Base-by-base conservation (phyloP, 37 sponge, comb jelly and placozoan species). In the Beroe forskalii region DNA sequence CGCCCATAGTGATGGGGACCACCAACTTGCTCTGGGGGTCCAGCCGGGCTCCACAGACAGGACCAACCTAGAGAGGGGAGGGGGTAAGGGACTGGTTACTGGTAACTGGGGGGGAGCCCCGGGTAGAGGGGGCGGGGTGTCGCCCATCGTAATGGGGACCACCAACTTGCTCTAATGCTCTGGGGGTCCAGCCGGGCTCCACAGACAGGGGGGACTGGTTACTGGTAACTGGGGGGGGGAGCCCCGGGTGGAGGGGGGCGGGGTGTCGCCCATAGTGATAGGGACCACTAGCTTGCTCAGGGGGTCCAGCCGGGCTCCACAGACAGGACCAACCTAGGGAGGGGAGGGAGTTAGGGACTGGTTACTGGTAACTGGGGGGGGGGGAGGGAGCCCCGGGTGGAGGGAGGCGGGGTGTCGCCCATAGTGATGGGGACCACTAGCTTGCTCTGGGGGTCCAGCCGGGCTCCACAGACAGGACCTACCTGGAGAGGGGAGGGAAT, bases 251-350 rank as follows among this genome's bases (percentile, higher is more conserved):
- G 27, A 8, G 8, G 23, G 27, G 27, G 28, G 67, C 8, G 67
- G 67, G 8, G 23, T 66, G 6, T 66, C 67, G 8, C 67, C 67
- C 64, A 90, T n/a, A 48, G 90, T 90, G 22, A 91, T 62, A 2
- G 91, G 91, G 8, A 91, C 62, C 3, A 91, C 91, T 12, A 32
- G 40, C 19, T 12, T n/a, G 8, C 80, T 91, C 3, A 90, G 90
- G 4, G 90, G 55, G 25, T 41, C 62, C 39, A 35, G 91, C 40
- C 91, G 6, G 12, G 44, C 91, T 30, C 91, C 91, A 43, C 90
- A 90, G 61, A 91, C 62, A 20, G 90, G 91, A 23, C 48, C 67
- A 66, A 66, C 67, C 67, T 66, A 27, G 23, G 20, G 23, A 8
- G 67, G 20, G 67, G 67, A 24, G 28, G 67, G 28, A 24, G 67